These are phyloP conservation scores for Eupithecia subfuscata DNA, from an alignment of 2,888 invertebrate species.

Conservation along the genomic window DNA sequence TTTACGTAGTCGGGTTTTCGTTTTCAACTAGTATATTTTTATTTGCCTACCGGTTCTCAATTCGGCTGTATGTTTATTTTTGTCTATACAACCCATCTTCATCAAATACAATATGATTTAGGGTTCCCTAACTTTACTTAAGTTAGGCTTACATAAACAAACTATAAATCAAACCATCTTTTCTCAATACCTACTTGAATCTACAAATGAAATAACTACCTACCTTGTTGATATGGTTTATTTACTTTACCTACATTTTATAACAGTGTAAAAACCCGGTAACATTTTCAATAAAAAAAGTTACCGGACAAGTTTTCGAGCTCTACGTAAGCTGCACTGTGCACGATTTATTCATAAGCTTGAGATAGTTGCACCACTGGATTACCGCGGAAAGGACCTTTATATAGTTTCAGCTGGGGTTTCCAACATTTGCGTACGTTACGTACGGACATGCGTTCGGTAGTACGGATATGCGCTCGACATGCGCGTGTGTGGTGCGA, in stretches of 20 bases:
- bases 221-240: no score
- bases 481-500: not conserved
- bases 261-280: not conserved
- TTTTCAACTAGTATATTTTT: no score
- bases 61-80: no score
- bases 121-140: no score
- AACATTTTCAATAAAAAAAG: not conserved
- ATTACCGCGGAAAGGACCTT: conserved; percentile 1
- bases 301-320: not conserved
- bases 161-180: no score
- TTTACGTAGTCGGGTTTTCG: no score
- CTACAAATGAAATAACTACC: no score
- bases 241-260: not conserved
- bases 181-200: no score
- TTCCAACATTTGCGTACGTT: not conserved
- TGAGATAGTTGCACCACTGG: conserved; percentile 4
- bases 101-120: no score
- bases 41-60: no score
- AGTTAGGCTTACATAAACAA: no score
- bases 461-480: not conserved
- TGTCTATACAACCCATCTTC: no score
- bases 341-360: conserved; percentile 11
- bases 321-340: not conserved
- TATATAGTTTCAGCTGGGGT: not conserved
- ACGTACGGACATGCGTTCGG: not conserved